A percentile compares a stretch with the other conserved stretches of the same genome.
Evolutionary conservation across 2,113 vertebrate genomes (phyloP).

Genomic region (Entomyzon cyanotis): DNA sequence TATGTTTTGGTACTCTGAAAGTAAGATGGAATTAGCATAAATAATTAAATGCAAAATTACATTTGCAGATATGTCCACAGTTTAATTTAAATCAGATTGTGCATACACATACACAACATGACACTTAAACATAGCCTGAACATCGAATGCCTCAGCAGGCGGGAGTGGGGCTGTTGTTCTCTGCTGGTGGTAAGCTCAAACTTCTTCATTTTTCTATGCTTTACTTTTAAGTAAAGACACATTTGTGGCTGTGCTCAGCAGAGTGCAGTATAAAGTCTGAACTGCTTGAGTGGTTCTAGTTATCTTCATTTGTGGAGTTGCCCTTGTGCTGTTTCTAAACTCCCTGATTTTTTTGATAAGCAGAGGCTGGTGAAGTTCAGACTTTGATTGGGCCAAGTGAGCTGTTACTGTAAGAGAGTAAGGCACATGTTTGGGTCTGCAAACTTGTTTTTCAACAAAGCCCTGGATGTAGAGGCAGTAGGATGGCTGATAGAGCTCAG

Average conservation of each 20-base stretch:
- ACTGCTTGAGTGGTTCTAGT: fast-evolving
- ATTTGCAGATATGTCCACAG: not conserved
- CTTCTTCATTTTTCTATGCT: not conserved
- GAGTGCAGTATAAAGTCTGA: not conserved
- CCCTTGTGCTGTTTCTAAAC: not conserved
- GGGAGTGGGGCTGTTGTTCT: not conserved
- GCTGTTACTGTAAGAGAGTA: not conserved
- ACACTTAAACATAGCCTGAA: not conserved
- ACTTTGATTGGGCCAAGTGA: not conserved
- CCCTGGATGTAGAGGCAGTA: not conserved
- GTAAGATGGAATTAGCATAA: not conserved
- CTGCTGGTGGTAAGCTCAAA: not conserved
- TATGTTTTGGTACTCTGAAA: not conserved
- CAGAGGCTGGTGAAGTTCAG: not conserved
- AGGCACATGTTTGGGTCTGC: not conserved
- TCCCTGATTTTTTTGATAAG: not conserved
- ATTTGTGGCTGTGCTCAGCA: not conserved
- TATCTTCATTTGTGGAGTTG: not conserved
- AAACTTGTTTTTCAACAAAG: not conserved
- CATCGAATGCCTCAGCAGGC: not conserved
- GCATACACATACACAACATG: not conserved
- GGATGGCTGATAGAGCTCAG: not conserved
- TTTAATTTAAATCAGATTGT: not conserved
- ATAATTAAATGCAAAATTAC: not conserved
- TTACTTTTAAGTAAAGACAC: not conserved